These are phyloP conservation scores for Herminia tarsipennalis DNA, from an alignment of 2,888 invertebrate genomes.

Conservation along the genomic window DNA sequence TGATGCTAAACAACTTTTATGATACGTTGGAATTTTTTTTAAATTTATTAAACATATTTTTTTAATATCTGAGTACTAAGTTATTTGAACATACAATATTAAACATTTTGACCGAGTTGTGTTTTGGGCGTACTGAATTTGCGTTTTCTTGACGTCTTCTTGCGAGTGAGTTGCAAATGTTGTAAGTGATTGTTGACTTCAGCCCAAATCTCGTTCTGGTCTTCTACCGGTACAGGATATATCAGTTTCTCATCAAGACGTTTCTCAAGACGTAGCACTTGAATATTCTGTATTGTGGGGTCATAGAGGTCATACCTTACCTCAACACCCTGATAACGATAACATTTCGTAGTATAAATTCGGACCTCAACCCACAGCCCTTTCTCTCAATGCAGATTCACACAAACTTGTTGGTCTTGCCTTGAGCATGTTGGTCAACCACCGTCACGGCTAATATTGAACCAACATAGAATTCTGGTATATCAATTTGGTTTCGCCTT, in stretches of 20 bases:
- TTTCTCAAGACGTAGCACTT: conserved; percentile 96
- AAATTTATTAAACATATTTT: too few relatives aligned
- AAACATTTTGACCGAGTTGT: conserved; percentile 64
- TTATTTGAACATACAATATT: conserved; percentile 11
- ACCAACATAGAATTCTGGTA: conserved; percentile 99
- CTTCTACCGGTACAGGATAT: conserved; percentile 96
- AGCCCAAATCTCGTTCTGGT: conserved; percentile 93
- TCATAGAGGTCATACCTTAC: conserved; percentile 95
- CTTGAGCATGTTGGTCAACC: conserved; percentile 93
- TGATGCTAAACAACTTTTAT: too few relatives aligned
- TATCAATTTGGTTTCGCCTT: conserved; percentile 91
- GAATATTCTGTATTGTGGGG: conserved; percentile 95
- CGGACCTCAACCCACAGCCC: conserved; percentile 93
- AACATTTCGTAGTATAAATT: conserved; percentile 96
- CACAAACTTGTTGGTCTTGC: conserved; percentile 93
- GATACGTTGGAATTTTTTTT: too few relatives aligned
- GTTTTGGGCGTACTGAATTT: conserved; percentile 66
- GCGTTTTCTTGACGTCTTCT: conserved; percentile 73
- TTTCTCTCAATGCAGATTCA: conserved; percentile 97
- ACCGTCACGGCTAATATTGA: conserved; percentile 95
- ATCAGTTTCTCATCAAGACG: conserved; percentile 94
- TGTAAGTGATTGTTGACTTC: conserved; percentile 92
- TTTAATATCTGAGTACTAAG: too few relatives aligned
- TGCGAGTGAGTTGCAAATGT: conserved; percentile 88
- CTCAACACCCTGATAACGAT: conserved; percentile 93